These are phyloP conservation scores for Clupea harengus DNA, from an alignment of 2,113 vertebrate species.

Conservation along the genomic window DNA sequence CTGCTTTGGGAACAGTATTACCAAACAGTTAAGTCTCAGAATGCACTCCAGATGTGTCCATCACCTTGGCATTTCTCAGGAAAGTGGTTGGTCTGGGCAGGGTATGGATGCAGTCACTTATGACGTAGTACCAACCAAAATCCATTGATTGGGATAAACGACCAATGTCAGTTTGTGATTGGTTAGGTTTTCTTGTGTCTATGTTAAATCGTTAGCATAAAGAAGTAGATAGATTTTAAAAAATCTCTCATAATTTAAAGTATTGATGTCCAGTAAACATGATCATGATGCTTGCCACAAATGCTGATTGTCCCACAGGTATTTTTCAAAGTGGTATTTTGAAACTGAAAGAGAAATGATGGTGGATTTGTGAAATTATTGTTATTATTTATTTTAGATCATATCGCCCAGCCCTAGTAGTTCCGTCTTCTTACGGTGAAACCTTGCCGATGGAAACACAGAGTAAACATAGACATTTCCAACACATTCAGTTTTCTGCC, in stretches of 20 bases:
- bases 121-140: background rate
- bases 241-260: no score
- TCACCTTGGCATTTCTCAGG: background rate
- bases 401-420: background rate
- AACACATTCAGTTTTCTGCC: background rate
- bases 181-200: background rate
- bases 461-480: background rate
- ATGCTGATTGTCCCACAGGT: no score
- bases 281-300: no score
- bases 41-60: background rate
- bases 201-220: no score
- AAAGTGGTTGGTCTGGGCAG: background rate
- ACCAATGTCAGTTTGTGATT: background rate
- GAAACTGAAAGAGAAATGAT: background rate
- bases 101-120: background rate
- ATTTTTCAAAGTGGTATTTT: no score
- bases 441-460: no score
- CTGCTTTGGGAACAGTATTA: background rate
- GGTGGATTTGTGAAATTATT: background rate
- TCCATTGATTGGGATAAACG: background rate
- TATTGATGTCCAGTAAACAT: no score
- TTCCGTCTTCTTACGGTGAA: background rate
- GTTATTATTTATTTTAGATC: background rate
- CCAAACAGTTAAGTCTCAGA: background rate
- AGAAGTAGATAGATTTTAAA: no score